phyloP scores from a whole-genome alignment of 2,888 invertebrate genomes.

The Drosophila subsilvestris region DNA sequence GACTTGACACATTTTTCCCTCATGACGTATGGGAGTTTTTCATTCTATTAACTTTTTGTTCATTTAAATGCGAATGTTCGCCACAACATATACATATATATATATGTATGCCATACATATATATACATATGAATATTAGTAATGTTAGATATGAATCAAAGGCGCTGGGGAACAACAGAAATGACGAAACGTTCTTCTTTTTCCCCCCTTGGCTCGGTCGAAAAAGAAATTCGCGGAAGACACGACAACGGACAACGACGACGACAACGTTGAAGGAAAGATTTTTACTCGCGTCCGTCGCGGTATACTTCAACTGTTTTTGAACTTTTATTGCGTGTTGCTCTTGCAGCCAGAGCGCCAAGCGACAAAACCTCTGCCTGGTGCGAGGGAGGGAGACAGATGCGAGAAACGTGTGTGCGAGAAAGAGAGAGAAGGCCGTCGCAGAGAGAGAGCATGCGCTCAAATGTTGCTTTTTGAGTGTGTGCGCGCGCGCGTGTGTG shows the following conservation, averaged over 20 bases:
- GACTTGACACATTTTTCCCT: neutral
- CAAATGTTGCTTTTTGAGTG: slow-evolving; percentile 13
- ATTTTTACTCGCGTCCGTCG: slow-evolving; percentile 82
- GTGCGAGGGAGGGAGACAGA: slow-evolving; percentile 59
- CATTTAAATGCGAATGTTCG: neutral
- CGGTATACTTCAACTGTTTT: slow-evolving; percentile 80
- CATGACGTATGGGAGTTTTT: neutral
- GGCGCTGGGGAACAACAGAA: slow-evolving; percentile 9
- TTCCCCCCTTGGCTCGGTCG: neutral
- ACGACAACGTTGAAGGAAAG: slow-evolving; percentile 72
- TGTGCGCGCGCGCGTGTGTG: slow-evolving; percentile 10
- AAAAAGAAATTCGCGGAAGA: slow-evolving; percentile 71
- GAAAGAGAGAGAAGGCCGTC: neutral
- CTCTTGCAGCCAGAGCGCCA: slow-evolving; percentile 63
- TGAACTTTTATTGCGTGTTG: slow-evolving; percentile 80
- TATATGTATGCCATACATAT: neutral
- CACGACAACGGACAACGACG: slow-evolving; percentile 50
- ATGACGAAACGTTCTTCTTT: slow-evolving; percentile 9
- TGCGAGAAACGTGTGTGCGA: slow-evolving; percentile 46
- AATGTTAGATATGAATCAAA: slow-evolving; percentile 1
- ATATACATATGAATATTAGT: neutral
- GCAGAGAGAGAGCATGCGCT: slow-evolving; percentile 29
- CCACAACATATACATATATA: neutral
- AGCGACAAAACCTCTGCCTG: slow-evolving; percentile 59
- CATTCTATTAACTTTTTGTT: neutral